A percentile compares a stretch with the other conserved stretches of the same genome.
Evolutionary conservation across 1,140 invertebrate genomes (phyloP).

Genomic region (Caenorhabditis brenneri): DNA sequence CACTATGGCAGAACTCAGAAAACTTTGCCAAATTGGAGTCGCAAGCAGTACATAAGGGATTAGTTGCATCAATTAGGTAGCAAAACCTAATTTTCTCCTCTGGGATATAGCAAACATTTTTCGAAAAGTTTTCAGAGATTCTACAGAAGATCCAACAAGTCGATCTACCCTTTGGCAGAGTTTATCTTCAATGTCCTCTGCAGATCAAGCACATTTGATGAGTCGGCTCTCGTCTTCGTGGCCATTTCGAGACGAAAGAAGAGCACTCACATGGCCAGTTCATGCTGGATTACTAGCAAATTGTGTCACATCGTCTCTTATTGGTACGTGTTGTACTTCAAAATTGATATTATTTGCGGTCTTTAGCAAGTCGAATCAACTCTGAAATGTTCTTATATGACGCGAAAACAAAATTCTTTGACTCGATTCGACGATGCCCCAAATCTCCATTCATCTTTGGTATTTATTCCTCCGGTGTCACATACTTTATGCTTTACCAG

Average conservation of each 20-base stretch:
- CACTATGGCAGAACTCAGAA: conserved; percentile 7
- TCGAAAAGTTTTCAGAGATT: neutral
- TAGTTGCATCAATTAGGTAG: neutral
- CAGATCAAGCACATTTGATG: conserved; percentile 42
- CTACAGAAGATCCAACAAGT: neutral
- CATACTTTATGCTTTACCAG: conserved; percentile 39
- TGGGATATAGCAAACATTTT: neutral
- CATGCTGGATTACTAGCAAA: conserved; percentile 45
- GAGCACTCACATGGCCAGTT: conserved; percentile 39
- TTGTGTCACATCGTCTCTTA: conserved; percentile 30
- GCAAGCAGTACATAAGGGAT: neutral
- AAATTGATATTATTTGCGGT: neutral
- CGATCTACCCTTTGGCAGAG: conserved; percentile 49
- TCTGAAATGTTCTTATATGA: conserved; percentile 43
- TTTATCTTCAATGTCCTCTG: conserved; percentile 35
- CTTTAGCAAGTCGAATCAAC: conserved; percentile 48
- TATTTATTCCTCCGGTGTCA: conserved; percentile 33
- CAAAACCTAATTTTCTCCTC: neutral
- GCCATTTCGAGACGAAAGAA: conserved; percentile 26
- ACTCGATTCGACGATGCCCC: conserved; percentile 18
- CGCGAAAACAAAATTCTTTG: conserved; percentile 14
- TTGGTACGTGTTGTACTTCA: neutral
- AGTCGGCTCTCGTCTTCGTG: conserved; percentile 14
- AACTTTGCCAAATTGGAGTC: neutral
- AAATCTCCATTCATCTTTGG: conserved; percentile 44